Base-by-base conservation (phyloP, 2,888 invertebrate species). In the Sphecodes monilicornis region DNA sequence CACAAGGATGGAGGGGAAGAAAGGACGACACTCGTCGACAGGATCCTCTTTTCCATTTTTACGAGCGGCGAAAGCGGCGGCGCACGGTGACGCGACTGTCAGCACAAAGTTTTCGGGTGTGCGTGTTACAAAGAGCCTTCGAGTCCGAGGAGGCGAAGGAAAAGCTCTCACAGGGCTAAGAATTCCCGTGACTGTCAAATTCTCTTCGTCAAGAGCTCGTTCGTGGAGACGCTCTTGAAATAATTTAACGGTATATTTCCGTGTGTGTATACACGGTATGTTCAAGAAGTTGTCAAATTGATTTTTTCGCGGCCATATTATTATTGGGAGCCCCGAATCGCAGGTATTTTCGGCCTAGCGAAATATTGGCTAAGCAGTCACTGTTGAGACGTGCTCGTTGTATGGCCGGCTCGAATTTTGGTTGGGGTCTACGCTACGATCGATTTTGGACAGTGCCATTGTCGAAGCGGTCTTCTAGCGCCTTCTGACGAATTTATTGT, bases 21-120 rank as follows among this genome's bases (percentile, higher is more conserved):
- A 66, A 66, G 66, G n/a, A n/a, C 50, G 39, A 29, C 41, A n/a
- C 66, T 39, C 70, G 69, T 11, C 26, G 43, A 57, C 22, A 16
- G 66, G 68, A 69, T 16, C 57, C 57, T 69, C 75, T 76, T 80
- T 72, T 72, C 75, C 76, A 85, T 84, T 85, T 85, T 80, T 70
- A 84, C 76, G 80, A 76, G 46, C 73, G 50, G 18, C 76, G 66
- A 75, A 82, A 70, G 69, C 60, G 68, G 41, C 32, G 69, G 50
- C 50, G 74, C 32, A 26, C 70, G n/a, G 41, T 68, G 39, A 84
- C 68, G 69, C 54, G 76, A 76, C 84, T 76, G 79, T 78, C 84
- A 83, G 84, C 72, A 80, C 54, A 74, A 76, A 84, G 69, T 80
- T 80, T 54, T 76, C 57, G n/a, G 43, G 54, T 39, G 80, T 76